Conservation (phyloP, 2,113 vertebrate species). For the Trogon melanurus region DNA sequence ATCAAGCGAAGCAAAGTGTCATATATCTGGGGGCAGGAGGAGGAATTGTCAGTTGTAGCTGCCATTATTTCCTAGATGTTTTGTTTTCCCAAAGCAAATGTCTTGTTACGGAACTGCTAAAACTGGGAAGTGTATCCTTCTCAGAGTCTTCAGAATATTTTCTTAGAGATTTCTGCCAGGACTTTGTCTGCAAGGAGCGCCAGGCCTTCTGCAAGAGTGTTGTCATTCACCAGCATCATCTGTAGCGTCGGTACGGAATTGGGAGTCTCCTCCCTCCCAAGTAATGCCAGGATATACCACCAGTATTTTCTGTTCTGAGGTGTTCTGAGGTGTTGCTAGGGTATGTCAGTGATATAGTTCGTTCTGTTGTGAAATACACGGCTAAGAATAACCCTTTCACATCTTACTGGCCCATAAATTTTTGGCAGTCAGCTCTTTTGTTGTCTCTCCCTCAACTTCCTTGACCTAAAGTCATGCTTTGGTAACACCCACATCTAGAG, state of each 20-base stretch:
- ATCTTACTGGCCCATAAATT: not conserved
- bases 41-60: not conserved
- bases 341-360: not conserved
- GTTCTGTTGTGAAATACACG: not conserved
- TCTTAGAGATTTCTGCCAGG: not conserved
- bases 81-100: not conserved
- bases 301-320: not conserved
- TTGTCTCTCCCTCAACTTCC: not conserved
- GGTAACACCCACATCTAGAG: not conserved
- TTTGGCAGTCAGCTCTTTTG: constrained; percentile 15
- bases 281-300: not conserved
- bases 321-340: not conserved
- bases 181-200: rapidly evolving
- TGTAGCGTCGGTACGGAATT: rapidly evolving
- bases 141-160: not conserved
- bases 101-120: not conserved
- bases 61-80: not conserved
- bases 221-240: not conserved
- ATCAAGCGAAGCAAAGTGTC: not conserved
- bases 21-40: rapidly evolving
- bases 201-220: not conserved
- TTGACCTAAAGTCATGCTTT: not conserved
- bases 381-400: not conserved
- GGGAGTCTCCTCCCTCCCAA: not conserved
- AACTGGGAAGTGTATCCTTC: not conserved